phyloP scores from a whole-genome alignment of 2,113 vertebrate species.

The Microtus montanus region DNA sequence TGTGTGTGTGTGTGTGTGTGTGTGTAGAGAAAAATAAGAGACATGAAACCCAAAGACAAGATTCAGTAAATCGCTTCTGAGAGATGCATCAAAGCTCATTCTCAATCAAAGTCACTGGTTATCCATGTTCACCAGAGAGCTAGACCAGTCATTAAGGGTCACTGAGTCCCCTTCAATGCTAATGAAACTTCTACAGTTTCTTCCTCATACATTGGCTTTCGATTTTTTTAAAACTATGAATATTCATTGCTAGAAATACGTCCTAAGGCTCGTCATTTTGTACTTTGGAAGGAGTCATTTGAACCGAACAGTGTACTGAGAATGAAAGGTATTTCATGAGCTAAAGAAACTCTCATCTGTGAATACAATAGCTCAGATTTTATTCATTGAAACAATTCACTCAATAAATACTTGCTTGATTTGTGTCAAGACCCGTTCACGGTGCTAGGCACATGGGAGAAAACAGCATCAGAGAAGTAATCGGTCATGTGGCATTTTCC shows the following conservation, averaged over 20 bases:
- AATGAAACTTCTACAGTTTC: conserved; percentile 43
- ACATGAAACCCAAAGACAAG: conserved; percentile 1
- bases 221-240: neutral
- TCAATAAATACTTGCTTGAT: neutral
- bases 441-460: neutral
- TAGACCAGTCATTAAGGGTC: conserved; percentile 33
- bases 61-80: conserved; percentile 13
- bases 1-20: neutral
- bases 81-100: conserved; percentile 4
- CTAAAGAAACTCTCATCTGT: neutral
- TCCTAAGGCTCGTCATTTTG: neutral
- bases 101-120: conserved; percentile 8
- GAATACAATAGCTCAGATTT: neutral
- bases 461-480: neutral
- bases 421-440: neutral
- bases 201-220: neutral
- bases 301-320: neutral
- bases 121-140: conserved; percentile 2
- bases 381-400: neutral
- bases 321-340: neutral
- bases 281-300: neutral
- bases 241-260: neutral
- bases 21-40: neutral
- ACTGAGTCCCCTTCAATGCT: conserved; percentile 20
- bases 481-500: neutral